Percentiles rank a stretch among this genome's conserved stretches.
These are phyloP conservation scores for Pogonomyrmex californicus DNA, from an alignment of 1,140 invertebrate genomes.

Conservation along the genomic window DNA sequence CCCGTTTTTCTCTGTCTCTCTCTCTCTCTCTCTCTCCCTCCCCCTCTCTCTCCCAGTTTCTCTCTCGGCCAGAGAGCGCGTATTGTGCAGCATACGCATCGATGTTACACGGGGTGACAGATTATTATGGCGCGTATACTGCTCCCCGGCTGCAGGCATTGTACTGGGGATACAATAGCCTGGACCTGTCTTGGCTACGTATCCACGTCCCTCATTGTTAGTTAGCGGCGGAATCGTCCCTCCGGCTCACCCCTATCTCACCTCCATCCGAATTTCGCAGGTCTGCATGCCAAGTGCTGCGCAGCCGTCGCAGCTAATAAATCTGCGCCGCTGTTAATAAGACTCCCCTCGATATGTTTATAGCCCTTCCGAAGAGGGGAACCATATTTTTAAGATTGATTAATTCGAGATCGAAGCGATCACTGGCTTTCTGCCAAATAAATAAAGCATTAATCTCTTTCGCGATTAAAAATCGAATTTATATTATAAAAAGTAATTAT, in stretches of 20 bases:
- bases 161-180: slow-evolving; percentile 78
- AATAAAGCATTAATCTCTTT: background rate
- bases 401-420: background rate
- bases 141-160: slow-evolving; percentile 68
- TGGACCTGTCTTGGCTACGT: slow-evolving; percentile 83
- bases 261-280: slow-evolving; percentile 71
- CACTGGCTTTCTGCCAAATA: background rate
- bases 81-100: slow-evolving; percentile 57
- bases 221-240: slow-evolving; percentile 78
- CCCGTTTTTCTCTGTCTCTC: background rate
- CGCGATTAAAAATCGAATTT: background rate
- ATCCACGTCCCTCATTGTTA: slow-evolving; percentile 81
- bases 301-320: slow-evolving; percentile 70
- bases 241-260: slow-evolving; percentile 73
- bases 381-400: slow-evolving; percentile 20
- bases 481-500: background rate
- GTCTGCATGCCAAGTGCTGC: slow-evolving; percentile 75
- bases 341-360: background rate
- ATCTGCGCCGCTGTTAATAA: slow-evolving; percentile 12
- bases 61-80: background rate
- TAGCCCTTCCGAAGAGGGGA: background rate
- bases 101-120: slow-evolving; percentile 76
- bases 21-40: slow-evolving; percentile 40
- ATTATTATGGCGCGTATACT: slow-evolving; percentile 79
- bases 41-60: slow-evolving; percentile 4